Conservation (phyloP, 2,113 vertebrate species). For the Cettia cetti region DNA sequence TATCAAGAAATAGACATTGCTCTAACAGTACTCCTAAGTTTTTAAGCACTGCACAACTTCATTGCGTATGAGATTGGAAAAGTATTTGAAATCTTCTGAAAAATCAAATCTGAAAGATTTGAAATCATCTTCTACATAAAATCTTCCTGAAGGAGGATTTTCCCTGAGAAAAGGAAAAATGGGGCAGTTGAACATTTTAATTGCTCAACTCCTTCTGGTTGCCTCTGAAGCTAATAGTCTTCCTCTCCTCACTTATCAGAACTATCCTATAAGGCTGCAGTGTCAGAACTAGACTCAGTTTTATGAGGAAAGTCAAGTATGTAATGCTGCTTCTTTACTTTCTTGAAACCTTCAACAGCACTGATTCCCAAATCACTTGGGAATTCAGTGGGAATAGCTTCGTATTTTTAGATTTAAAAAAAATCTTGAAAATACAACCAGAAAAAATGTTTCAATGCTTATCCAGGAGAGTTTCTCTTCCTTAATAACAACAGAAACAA, state of each 20-base stretch:
- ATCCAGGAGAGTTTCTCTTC: neutral
- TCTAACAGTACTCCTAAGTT: neutral
- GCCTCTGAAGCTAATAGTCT: neutral
- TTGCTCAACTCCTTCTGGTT: neutral
- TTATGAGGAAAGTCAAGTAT: neutral
- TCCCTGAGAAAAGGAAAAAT: neutral
- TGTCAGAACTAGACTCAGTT: neutral
- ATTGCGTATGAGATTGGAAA: neutral
- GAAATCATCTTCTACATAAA: neutral
- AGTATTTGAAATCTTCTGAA: neutral
- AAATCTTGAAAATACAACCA: constrained; percentile 17
- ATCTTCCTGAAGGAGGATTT: neutral
- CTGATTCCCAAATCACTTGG: neutral
- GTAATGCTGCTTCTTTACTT: neutral
- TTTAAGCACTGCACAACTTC: neutral
- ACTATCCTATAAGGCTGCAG: neutral
- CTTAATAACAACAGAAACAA: neutral
- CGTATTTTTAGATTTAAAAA: constrained; percentile 42
- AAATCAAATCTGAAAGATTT: no score
- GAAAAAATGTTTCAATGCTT: neutral
- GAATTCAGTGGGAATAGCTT: neutral
- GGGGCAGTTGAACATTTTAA: neutral
- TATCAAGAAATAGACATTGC: neutral
- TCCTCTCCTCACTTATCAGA: neutral
- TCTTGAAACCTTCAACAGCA: neutral